Base-by-base conservation (phyloP, 2,113 vertebrate species). In the Callionymus lyra region DNA sequence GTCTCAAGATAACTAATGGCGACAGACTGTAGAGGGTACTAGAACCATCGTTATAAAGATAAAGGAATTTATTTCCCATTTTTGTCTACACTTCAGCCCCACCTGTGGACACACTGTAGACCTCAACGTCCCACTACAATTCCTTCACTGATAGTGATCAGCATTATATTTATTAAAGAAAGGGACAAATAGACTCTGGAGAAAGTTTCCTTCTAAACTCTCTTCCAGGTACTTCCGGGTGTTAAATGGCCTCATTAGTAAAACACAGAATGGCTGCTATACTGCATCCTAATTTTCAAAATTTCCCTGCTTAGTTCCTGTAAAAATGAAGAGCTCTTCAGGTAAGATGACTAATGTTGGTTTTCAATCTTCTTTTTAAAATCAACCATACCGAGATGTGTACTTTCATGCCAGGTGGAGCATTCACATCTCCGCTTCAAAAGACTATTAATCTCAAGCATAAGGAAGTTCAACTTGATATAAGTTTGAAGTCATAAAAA, bases 141-240 rank as follows among this genome's bases (percentile, higher is more conserved):
- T 32, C 46, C 55, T 45, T 49, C 63, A 45, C 56, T 6, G 50
- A 74, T 73, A 68, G 66, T 56, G 61, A 81, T 78, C 75, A 57
- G 51, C 72, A 63, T 41, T 64, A 72, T 75, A 71, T 73, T 77
- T 74, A 41, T 57, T 53, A 48, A 38, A 47, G 39, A 33, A 34
- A 33, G 36, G 19, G 56, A 37, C 21, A 27, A 27, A 27, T 8
- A 27, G 21, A 27, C 21, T 27, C 21, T 8, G 21, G 21, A 4
- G 21, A 27, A 27, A 27, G 21, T 27, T 27, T 27, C 21, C 21
- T 27, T 4, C 21, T 27, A 27, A 4, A 27, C 4, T 27, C 21
- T 27, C 13, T 39, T 11, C 49, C 38, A 65, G 42, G 53, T 38
- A 31, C 11, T 10, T 38, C 41, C 21, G 8, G 21, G 35, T 60